Evolutionary conservation across 37 sponge, comb jelly and placozoan genomes (phyloP).

Genomic region (Petrosia ficiformis): DNA sequence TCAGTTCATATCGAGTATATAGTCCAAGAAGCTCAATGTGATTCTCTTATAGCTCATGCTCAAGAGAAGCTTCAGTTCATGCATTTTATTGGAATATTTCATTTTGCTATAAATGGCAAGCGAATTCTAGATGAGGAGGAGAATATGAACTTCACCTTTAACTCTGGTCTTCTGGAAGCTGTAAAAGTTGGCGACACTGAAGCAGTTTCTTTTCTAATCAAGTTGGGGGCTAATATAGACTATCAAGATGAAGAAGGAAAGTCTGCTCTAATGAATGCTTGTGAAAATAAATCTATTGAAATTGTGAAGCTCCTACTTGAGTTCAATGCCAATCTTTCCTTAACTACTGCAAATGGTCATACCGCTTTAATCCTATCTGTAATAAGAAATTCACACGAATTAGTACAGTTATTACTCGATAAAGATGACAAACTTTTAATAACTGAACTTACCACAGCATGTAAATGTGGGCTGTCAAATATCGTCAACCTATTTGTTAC

Average conservation of each 20-base stretch:
- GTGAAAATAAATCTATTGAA: background rate
- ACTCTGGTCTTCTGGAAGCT: background rate
- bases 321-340: background rate
- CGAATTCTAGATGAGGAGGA: background rate
- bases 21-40: background rate
- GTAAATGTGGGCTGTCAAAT: background rate
- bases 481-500: no score
- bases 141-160: background rate
- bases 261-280: background rate
- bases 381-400: no score
- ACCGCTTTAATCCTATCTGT: background rate
- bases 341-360: background rate
- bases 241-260: background rate
- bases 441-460: background rate
- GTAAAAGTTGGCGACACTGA: background rate
- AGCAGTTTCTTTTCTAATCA: background rate
- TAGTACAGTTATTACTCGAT: no score
- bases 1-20: background rate
- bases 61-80: background rate
- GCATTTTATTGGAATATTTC: background rate
- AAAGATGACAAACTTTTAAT: no score
- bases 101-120: background rate
- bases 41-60: background rate
- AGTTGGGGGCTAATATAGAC: background rate
- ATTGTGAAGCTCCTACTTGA: background rate